Conservation (phyloP, 2,797 vertebrate genomes). For the Sciurus carolinensis region DNA sequence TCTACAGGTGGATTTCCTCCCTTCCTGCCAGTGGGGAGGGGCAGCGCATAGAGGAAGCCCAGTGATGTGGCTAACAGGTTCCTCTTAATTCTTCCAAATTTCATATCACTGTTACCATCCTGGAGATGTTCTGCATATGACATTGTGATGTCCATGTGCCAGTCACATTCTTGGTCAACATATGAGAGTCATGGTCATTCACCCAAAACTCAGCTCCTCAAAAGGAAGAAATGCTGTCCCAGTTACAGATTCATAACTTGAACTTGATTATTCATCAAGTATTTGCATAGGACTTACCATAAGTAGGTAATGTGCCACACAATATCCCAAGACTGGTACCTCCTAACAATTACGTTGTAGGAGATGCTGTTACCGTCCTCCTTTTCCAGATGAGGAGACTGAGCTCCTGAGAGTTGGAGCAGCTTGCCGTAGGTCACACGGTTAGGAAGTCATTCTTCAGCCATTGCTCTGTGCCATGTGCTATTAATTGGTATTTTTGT, state of each 20-base stretch:
- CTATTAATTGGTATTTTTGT: not conserved
- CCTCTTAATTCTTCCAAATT: not conserved
- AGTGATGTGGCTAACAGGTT: not conserved
- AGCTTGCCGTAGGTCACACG: not conserved
- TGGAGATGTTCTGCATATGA: not conserved
- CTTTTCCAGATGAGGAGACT: not conserved
- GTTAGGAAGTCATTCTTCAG: not conserved
- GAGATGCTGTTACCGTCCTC: not conserved
- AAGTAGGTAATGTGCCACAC: not conserved
- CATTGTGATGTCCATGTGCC: not conserved
- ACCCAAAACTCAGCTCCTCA: not conserved
- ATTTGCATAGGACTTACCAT: not conserved
- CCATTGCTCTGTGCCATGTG: not conserved
- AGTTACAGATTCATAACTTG: not conserved
- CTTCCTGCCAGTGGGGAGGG: too few species aligned
- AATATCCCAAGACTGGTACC: not conserved
- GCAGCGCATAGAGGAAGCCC: too few species aligned
- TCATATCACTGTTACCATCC: not conserved
- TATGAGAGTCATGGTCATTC: not conserved
- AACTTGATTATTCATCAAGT: not conserved
- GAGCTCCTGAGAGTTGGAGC: not conserved
- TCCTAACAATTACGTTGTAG: not conserved
- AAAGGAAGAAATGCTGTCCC: not conserved
- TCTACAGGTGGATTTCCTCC: not conserved
- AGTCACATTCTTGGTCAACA: not conserved